Conservation (phyloP, 2,113 vertebrate species). For the Cebus imitator region DNA sequence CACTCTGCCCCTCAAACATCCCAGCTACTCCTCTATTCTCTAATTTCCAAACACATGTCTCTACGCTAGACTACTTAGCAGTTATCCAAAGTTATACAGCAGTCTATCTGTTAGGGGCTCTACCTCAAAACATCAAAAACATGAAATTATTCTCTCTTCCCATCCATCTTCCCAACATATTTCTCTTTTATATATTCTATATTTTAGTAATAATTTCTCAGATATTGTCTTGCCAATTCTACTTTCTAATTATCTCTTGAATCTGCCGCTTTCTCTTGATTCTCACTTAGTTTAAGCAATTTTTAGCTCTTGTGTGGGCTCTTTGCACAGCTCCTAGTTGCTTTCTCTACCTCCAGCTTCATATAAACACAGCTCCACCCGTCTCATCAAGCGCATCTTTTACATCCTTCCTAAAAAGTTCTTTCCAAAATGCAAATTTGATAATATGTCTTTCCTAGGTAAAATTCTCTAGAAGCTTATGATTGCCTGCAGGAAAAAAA, state of each 20-base stretch:
- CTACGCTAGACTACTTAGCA: neutral
- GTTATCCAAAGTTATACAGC: neutral
- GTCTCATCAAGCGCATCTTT: neutral
- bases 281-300: neutral
- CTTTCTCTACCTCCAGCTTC: neutral
- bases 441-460: neutral
- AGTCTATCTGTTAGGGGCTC: neutral
- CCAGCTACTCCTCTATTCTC: neutral
- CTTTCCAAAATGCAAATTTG: conserved; percentile 19
- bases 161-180: conserved; percentile 9
- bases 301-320: neutral
- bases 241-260: conserved; percentile 16
- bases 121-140: neutral
- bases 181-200: conserved; percentile 1
- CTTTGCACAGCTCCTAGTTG: neutral
- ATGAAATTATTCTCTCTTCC: conserved; percentile 17
- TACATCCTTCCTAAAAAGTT: neutral
- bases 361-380: neutral
- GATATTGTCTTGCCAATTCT: conserved; percentile 30
- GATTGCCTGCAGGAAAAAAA: conserved; percentile 1
- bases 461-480: conserved; percentile 2
- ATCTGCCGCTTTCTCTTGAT: conserved; percentile 9
- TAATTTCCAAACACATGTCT: neutral
- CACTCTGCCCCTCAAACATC: neutral
- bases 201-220: conserved; percentile 35